phyloP scores from a whole-genome alignment of 2,888 invertebrate species.

The Vanessa cardui region DNA sequence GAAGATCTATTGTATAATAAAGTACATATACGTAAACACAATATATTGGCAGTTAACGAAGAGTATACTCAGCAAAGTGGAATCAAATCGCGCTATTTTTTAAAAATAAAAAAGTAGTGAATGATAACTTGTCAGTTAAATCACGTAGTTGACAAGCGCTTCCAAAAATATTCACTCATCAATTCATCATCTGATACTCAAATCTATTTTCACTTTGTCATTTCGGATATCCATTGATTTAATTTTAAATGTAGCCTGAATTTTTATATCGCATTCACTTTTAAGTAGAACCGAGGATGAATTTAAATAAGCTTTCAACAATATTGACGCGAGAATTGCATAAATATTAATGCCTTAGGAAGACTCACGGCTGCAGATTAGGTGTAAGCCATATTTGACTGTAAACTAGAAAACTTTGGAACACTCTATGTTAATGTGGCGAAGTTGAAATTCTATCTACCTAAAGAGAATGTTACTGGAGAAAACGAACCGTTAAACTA shows the following conservation, averaged over 20 bases:
- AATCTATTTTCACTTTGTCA: constrained; percentile 45
- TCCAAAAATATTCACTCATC: constrained; percentile 31
- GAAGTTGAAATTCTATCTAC: neutral
- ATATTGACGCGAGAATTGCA: constrained; percentile 69
- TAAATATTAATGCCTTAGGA: constrained; percentile 74
- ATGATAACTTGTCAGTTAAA: too few relatives aligned
- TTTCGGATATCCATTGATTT: constrained; percentile 51
- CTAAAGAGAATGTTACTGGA: neutral
- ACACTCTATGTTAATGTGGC: neutral
- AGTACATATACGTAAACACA: too few relatives aligned
- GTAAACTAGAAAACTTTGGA: constrained; percentile 23
- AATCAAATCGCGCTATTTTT: too few relatives aligned
- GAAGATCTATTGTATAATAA: too few relatives aligned
- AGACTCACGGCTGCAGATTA: constrained; percentile 68
- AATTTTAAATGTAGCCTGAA: constrained; percentile 65
- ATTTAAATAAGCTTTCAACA: constrained; percentile 76
- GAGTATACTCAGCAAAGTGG: too few relatives aligned
- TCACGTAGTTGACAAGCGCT: constrained; percentile 21
- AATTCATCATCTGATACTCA: constrained; percentile 26
- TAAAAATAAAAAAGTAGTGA: too few relatives aligned
- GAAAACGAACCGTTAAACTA: neutral
- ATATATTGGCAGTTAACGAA: too few relatives aligned
- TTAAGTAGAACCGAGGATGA: constrained; percentile 70
- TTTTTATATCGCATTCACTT: constrained; percentile 65
- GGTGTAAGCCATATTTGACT: constrained; percentile 30